phyloP scores from a whole-genome alignment of 2,113 vertebrate genomes.

The Todiramphus saurophagus region DNA sequence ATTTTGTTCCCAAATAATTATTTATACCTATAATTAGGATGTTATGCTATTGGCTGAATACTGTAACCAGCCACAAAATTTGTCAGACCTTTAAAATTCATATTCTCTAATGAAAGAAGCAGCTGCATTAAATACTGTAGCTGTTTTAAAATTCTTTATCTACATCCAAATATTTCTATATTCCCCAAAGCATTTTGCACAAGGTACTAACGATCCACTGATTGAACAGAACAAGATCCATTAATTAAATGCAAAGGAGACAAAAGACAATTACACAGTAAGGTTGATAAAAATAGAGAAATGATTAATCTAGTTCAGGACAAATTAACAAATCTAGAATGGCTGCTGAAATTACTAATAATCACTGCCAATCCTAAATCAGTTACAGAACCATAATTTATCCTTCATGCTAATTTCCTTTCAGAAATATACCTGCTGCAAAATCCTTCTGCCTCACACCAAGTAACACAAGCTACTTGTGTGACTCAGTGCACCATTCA shows the following conservation, averaged over 20 bases:
- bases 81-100: not conserved
- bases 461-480: not conserved
- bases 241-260: conserved; percentile 59
- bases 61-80: not conserved
- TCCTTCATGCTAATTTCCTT: not conserved
- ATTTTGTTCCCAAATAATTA: not conserved
- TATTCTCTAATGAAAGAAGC: not conserved
- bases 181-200: not conserved
- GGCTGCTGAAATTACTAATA: conserved; percentile 46
- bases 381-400: not conserved
- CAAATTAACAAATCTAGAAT: conserved; percentile 23
- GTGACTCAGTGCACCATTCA: fast-evolving
- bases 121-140: not conserved
- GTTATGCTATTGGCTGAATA: not conserved
- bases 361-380: not conserved
- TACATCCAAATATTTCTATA: not conserved
- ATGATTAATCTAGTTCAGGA: conserved; percentile 36
- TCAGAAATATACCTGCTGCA: not conserved
- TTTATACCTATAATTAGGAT: not conserved
- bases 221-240: conserved; percentile 28
- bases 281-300: conserved; percentile 19
- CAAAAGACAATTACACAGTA: conserved; percentile 32
- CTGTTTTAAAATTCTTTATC: not conserved
- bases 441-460: not conserved
- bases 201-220: conserved; percentile 14